Conservation (phyloP, 2,113 vertebrate genomes). For the Chunga burmeisteri region DNA sequence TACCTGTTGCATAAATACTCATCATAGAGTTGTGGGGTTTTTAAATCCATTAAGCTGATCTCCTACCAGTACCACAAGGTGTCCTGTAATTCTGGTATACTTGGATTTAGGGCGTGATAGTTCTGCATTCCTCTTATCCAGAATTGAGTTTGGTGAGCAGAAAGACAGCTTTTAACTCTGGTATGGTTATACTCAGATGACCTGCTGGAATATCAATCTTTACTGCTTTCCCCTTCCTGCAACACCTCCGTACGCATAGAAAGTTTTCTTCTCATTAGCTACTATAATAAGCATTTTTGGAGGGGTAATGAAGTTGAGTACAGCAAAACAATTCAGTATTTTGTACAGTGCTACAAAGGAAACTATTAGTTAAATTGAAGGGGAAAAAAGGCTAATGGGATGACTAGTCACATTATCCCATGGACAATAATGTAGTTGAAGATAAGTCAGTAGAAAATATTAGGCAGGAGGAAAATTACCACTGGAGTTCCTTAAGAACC, state of each 20-base stretch:
- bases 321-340: background rate
- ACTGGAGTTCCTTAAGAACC: background rate
- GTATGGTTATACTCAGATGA: background rate
- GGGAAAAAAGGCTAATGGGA: background rate
- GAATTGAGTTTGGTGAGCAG: background rate
- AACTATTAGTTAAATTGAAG: background rate
- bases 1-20: background rate
- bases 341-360: background rate
- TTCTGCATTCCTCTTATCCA: background rate
- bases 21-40: background rate
- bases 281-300: background rate
- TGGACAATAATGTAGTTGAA: background rate
- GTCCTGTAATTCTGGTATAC: background rate
- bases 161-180: background rate
- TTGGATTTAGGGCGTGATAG: background rate
- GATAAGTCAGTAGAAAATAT: background rate
- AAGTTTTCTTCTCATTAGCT: background rate
- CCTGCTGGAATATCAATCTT: background rate
- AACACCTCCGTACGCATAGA: background rate
- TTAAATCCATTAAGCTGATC: background rate
- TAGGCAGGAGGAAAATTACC: background rate
- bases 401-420: background rate
- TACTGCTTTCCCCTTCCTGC: background rate
- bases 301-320: background rate
- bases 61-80: background rate